Conservation (phyloP, 1,140 invertebrate genomes). For the Apocrypta bakeri region DNA sequence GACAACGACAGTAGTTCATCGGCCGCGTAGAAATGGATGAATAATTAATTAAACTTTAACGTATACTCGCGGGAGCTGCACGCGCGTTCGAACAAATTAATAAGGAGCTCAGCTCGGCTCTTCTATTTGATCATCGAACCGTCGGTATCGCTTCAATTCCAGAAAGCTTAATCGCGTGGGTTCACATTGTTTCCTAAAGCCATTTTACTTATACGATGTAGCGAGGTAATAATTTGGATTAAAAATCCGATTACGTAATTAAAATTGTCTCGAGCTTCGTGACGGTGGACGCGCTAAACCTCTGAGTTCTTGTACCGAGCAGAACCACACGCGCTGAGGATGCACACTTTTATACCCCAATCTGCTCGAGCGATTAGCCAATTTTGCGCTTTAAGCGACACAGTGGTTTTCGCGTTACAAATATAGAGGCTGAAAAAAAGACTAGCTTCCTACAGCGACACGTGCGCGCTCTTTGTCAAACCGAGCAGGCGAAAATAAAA, state of each 20-base stretch:
- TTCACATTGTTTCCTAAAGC: neutral
- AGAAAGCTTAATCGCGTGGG: no score
- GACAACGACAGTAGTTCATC: neutral
- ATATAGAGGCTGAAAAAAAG: neutral
- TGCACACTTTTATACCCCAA: conserved; percentile 37
- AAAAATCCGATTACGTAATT: no score
- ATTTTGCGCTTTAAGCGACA: conserved; percentile 37
- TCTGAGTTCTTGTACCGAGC: neutral
- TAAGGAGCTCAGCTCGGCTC: neutral
- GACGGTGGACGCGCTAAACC: no score
- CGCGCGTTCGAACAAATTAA: conserved; percentile 3
- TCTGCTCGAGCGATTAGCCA: conserved; percentile 36
- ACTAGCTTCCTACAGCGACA: conserved; percentile 33
- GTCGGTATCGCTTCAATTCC: no score
- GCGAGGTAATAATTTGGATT: no score
- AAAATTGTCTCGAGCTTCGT: no score
- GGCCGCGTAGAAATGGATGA: no score
- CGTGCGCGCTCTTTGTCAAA: conserved; percentile 9
- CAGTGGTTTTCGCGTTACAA: neutral
- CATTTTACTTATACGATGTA: no score
- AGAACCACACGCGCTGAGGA: conserved; percentile 26
- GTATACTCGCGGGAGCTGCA: no score
- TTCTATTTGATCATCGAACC: no score
- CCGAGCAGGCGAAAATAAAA: neutral
- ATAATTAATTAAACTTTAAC: conserved; percentile 16